Conservation (phyloP, 92 coral and sea anemone genomes). For the Siderastrea radians region DNA sequence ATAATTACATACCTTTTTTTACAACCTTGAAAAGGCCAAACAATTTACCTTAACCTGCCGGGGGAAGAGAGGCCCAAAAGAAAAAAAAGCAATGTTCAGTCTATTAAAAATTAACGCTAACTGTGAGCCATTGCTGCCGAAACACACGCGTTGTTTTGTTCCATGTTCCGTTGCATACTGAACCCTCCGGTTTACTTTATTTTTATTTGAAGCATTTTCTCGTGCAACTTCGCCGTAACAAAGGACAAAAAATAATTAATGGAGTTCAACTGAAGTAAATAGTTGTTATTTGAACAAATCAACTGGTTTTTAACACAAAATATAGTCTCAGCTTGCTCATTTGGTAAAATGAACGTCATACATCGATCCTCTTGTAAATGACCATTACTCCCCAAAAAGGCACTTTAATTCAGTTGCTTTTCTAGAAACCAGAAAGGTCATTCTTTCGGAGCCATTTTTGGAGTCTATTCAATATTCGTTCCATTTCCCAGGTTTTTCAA, state of each 20-base stretch:
- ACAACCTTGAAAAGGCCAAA: slow-evolving; percentile 5
- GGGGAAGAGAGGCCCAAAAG: not conserved
- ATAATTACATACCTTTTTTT: not conserved
- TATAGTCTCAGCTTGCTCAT: not conserved
- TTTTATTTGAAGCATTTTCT: not conserved
- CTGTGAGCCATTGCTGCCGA: not conserved
- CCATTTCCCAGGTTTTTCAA: not conserved
- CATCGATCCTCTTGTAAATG: not conserved
- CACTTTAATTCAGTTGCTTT: no score
- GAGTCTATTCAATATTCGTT: not conserved
- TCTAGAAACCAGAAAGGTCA: no score
- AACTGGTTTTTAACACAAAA: not conserved
- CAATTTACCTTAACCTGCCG: not conserved
- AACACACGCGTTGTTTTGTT: not conserved
- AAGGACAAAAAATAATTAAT: not conserved
- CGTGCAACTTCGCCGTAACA: not conserved
- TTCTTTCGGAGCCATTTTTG: no score
- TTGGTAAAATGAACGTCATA: not conserved
- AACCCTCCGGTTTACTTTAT: not conserved
- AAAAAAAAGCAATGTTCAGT: not conserved
- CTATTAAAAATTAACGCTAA: not conserved
- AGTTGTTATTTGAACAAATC: not conserved
- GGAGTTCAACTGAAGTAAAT: slow-evolving; percentile 1
- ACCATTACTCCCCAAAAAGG: not conserved
- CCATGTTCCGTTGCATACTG: not conserved